A percentile compares a stretch with the other conserved stretches of the same genome.
phyloP scores from a whole-genome alignment of 2,797 vertebrate genomes.

The Borostomias antarcticus region DNA sequence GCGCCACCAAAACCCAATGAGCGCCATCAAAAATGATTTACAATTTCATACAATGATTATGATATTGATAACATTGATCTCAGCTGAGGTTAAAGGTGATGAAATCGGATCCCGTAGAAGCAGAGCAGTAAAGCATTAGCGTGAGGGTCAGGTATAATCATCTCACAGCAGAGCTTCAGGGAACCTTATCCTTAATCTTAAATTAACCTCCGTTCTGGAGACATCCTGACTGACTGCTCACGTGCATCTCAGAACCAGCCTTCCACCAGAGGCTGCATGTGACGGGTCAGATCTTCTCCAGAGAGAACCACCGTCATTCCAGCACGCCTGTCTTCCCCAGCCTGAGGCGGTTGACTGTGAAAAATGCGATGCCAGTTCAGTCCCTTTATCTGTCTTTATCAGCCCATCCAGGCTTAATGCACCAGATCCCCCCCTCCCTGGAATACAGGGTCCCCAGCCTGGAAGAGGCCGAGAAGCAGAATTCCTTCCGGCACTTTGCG shows the following conservation, averaged over 20 bases:
- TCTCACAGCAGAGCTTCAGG: not conserved
- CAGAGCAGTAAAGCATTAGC: not conserved
- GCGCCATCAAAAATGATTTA: slow-evolving; percentile 4
- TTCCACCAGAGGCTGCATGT: not conserved
- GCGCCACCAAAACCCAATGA: not conserved
- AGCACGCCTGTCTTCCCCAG: not conserved
- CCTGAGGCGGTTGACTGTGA: slow-evolving; percentile 7
- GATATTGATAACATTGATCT: not conserved
- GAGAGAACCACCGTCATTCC: not conserved
- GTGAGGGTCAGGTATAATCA: not conserved
- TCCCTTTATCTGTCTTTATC: slow-evolving; percentile 21
- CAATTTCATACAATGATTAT: not conserved
- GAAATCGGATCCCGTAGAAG: not conserved
- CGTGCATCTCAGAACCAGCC: slow-evolving; percentile 8
- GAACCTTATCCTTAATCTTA: slow-evolving; percentile 1
- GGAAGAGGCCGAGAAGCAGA: slow-evolving; percentile 1
- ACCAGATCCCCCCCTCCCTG: not conserved
- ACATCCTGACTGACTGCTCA: not conserved
- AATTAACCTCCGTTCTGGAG: slow-evolving; percentile 4
- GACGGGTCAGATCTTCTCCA: not conserved
- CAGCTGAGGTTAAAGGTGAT: not conserved
- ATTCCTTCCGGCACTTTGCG: slow-evolving; percentile 1
- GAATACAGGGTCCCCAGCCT: slow-evolving; percentile 3
- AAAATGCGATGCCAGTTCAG: slow-evolving; percentile 8
- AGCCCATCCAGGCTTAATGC: slow-evolving; percentile 15